Percentiles rank a stretch among this genome's conserved stretches.
phyloP scores from a whole-genome alignment of 2,797 vertebrate species.

The Loris lydekkerianus region DNA sequence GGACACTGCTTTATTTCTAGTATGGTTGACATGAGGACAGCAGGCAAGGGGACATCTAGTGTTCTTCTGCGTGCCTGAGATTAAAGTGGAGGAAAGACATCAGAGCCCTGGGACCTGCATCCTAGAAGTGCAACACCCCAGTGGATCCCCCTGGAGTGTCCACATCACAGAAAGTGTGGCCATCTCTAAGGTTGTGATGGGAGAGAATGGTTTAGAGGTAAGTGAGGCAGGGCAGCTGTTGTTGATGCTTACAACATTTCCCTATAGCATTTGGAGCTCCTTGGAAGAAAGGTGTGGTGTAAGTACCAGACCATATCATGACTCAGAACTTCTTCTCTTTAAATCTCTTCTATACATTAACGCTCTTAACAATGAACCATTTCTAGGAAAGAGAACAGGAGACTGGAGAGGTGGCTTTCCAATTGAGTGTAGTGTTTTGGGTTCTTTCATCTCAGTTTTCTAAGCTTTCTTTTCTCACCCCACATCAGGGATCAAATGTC shows the following conservation, averaged over 20 bases:
- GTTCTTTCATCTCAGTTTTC: background rate
- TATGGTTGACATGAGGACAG: background rate
- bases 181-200: background rate
- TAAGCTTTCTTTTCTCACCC: background rate
- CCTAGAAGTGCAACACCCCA: background rate
- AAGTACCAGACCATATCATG: background rate
- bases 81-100: background rate
- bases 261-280: conserved; percentile 33
- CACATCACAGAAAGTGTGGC: background rate
- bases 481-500: conserved; percentile 40
- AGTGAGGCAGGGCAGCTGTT: background rate
- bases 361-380: conserved; percentile 49
- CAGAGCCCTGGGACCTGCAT: background rate
- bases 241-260: background rate
- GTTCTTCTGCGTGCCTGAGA: background rate
- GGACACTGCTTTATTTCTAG: background rate
- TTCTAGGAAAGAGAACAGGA: conserved; percentile 58
- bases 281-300: conserved; percentile 61
- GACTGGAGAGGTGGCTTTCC: background rate
- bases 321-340: conserved; percentile 60
- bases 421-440: background rate
- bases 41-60: background rate
- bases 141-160: background rate
- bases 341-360: conserved; percentile 43
- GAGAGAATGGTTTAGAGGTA: background rate